Percentiles rank a stretch among this genome's conserved stretches.
Evolutionary conservation across 2,797 vertebrate genomes (phyloP).

Genomic region (Malacoraja senta): DNA sequence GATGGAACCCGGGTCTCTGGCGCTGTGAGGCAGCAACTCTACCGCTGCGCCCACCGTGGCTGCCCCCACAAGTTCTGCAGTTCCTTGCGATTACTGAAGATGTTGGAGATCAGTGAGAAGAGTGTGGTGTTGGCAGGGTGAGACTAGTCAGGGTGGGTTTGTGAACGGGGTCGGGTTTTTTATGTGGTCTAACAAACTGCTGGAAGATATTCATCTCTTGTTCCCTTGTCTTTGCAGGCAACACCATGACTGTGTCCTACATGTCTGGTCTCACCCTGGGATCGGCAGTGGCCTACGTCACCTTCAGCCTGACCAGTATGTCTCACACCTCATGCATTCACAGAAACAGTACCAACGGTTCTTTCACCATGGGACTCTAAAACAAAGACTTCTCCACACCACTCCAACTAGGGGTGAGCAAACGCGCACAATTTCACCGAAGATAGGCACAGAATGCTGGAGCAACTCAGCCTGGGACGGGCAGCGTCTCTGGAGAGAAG

Average conservation of each 20-base stretch:
- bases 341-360: conserved; percentile 57
- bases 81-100: no score
- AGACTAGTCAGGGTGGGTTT: not conserved
- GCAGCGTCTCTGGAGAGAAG: no score
- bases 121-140: no score
- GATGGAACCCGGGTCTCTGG: no score
- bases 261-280: conserved; percentile 90
- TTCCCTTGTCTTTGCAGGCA: conserved; percentile 60
- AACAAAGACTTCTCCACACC: conserved; percentile 39
- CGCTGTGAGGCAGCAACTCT: no score
- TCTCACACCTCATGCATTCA: conserved; percentile 58
- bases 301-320: conserved; percentile 77
- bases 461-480: no score
- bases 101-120: no score
- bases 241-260: conserved; percentile 97
- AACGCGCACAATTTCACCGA: not conserved
- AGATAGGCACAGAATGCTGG: no score
- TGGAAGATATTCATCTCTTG: not conserved
- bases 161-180: not conserved
- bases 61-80: no score
- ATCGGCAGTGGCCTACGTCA: conserved; percentile 82
- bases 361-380: conserved; percentile 58
- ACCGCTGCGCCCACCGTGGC: no score
- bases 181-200: not conserved
- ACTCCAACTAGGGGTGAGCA: conserved; percentile 27